These are phyloP conservation scores for Stenotaenia linearis DNA, from an alignment of 2,888 invertebrate genomes.

Conservation along the genomic window DNA sequence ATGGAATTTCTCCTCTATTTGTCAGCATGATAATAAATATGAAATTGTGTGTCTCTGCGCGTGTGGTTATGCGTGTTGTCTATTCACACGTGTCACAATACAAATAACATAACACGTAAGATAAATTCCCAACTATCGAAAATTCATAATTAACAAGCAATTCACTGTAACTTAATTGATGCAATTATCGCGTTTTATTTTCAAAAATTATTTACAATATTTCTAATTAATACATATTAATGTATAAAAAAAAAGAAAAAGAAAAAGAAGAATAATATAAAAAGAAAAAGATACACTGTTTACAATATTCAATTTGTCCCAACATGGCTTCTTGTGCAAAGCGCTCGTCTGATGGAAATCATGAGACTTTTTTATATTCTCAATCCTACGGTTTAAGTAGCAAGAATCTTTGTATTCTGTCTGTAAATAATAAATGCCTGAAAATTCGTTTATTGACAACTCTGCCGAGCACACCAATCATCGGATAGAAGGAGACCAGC, in stretches of 20 bases:
- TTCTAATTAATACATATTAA: background rate
- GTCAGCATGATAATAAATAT: conserved; percentile 21
- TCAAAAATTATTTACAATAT: background rate
- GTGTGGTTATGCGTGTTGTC: background rate
- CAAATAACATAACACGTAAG: background rate
- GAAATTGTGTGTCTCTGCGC: background rate
- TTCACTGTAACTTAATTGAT: too few species aligned
- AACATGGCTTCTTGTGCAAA: background rate
- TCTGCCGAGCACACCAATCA: conserved; percentile 33
- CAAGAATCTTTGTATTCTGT: conserved; percentile 31
- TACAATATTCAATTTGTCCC: background rate
- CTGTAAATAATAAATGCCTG: conserved; percentile 35
- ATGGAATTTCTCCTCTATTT: conserved; percentile 11
- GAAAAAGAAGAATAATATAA: background rate
- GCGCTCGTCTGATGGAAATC: background rate
- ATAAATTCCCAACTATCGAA: background rate
- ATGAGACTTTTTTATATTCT: conserved; percentile 8
- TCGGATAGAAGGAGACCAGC: conserved; percentile 30
- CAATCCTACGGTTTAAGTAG: conserved; percentile 29
- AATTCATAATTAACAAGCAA: background rate
- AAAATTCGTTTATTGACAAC: conserved; percentile 36
- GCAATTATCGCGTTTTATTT: too few species aligned
- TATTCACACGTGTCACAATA: background rate
- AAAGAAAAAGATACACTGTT: background rate
- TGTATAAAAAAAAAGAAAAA: background rate